phyloP scores from a whole-genome alignment of 2,113 vertebrate genomes.

The Anas platyrhynchos region DNA sequence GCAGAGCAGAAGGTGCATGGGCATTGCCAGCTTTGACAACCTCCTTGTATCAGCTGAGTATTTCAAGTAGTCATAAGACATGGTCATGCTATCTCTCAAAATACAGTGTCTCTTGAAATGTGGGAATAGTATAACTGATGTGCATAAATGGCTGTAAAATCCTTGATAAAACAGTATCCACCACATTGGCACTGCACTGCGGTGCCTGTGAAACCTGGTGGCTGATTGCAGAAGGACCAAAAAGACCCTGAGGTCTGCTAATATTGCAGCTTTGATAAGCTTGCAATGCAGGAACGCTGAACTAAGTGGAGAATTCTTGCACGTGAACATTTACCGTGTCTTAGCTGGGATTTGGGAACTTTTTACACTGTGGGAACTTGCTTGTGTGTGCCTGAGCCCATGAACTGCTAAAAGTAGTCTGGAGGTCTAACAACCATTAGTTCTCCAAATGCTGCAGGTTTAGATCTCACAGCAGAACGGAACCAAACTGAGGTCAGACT shows the following conservation, averaged over 20 bases:
- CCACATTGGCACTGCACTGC: neutral
- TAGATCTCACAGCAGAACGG: neutral
- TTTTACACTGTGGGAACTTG: neutral
- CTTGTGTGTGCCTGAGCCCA: neutral
- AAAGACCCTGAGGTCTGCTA: neutral
- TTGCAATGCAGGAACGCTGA: neutral
- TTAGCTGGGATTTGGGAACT: neutral
- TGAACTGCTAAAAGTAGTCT: neutral
- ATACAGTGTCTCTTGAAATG: neutral
- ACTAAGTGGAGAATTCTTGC: neutral
- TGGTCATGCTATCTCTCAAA: neutral
- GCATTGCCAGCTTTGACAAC: neutral
- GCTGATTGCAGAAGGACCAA: neutral
- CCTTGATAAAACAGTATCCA: neutral
- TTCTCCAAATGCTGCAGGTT: neutral
- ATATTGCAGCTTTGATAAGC: neutral
- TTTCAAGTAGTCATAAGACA: accelerated
- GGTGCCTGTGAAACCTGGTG: neutral
- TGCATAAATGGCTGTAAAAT: neutral
- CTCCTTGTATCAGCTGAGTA: neutral
- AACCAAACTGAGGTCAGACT: neutral
- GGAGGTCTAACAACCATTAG: neutral
- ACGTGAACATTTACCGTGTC: accelerated
- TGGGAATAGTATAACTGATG: neutral
- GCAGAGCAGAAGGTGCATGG: neutral